phyloP scores from a whole-genome alignment of 2,888 invertebrate genomes.

The Carpatolechia fugitivella region DNA sequence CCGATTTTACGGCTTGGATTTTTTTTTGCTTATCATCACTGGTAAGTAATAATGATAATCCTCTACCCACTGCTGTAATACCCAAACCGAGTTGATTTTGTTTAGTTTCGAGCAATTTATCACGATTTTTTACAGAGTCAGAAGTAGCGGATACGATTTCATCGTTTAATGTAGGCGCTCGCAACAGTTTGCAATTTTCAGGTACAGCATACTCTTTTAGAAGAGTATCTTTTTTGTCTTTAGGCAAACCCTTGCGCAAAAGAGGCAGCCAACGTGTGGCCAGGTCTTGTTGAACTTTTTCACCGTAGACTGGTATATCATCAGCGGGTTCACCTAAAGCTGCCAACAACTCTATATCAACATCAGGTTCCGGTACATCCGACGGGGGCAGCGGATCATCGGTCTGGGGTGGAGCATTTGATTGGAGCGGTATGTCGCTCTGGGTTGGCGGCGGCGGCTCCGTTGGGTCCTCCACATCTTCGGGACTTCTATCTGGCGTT shows the following conservation, averaged over 20 bases:
- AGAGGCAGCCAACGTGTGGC: background rate
- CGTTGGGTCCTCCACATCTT: too few relatives aligned
- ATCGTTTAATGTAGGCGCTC: background rate
- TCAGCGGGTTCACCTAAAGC: background rate
- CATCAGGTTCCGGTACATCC: background rate
- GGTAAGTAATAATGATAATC: background rate
- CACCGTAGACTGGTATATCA: background rate
- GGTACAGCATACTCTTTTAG: background rate
- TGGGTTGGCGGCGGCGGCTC: too few relatives aligned
- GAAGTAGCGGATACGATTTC: background rate
- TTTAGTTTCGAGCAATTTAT: background rate
- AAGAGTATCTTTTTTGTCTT: background rate
- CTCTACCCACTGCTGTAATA: background rate
- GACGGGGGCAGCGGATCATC: too few relatives aligned
- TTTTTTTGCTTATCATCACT: background rate
- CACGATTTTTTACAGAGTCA: background rate
- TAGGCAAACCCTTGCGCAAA: background rate
- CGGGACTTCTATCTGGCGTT: too few relatives aligned
- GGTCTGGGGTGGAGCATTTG: background rate
- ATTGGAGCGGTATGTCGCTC: too few relatives aligned
- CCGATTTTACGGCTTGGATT: background rate
- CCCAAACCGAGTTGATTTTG: background rate
- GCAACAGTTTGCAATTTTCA: background rate
- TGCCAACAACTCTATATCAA: background rate
- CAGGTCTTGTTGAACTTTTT: background rate